Evolutionary conservation across 2,113 vertebrate species (phyloP), one percentile per base, ranked within the genome.

Genomic region (Stictonetta naevosa): DNA sequence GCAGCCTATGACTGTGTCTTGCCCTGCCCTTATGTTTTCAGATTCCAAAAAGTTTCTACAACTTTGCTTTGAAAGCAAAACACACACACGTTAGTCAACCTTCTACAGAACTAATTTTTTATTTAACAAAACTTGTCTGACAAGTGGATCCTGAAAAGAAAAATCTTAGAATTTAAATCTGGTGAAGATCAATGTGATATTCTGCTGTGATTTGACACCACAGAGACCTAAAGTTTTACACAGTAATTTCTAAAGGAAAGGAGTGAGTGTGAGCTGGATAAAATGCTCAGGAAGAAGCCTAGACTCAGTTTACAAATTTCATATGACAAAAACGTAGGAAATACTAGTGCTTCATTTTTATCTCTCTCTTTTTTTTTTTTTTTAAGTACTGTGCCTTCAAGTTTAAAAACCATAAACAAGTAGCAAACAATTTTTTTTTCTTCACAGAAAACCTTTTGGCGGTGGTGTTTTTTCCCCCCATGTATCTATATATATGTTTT

Each of bases 81-180:
- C 20, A 23, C 44, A 20, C 2, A 56, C 13, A 56, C 29, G 6
- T 56, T 56, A 56, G 8, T 69, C 82, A 83, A 44, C 40, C 36
- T 52, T 96, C 63, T 31, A 20, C 48, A 56, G 42, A 89, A 85
- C 13, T 56, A 86, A 85, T 11, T 56, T 73, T 59, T 86, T 31
- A 89, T 69, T 68, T 28, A 66, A 81, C 38, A 73, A 77, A 93
- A 87, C 82, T 87, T 52, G 88, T 90, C 4, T 3, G 78, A 83
- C 78, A 46, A 85, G 91, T 84, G 69, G 73, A 68, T 93, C 91
- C 73, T 77, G 73, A 93, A 86, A 67, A 71, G 34, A 88, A 86
- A 92, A 81, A 68, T 26, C 34, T 64, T 69, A n/a, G 34, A 69
- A 80, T 93, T 93, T 92, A 75, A 94, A 83, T 67, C 71, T 67